Evolutionary conservation across 2,888 invertebrate species (phyloP).

Genomic region (Watsonalla binaria): DNA sequence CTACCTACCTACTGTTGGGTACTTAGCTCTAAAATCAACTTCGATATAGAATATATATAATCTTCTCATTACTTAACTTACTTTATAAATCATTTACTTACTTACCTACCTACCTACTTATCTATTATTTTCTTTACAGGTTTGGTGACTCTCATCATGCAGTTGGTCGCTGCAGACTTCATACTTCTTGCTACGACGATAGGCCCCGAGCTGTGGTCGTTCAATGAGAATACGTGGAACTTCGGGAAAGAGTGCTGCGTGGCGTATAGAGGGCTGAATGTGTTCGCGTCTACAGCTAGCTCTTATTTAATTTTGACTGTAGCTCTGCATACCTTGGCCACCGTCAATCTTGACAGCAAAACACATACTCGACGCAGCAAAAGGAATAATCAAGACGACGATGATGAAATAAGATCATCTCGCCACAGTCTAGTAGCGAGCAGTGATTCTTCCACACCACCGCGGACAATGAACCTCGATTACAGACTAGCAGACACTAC

Average conservation of each 20-base stretch:
- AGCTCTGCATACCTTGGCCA: slow-evolving; percentile 78
- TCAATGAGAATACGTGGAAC: slow-evolving; percentile 70
- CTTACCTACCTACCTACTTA: slow-evolving; percentile 2
- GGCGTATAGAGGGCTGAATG: slow-evolving; percentile 75
- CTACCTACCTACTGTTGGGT: too few species aligned
- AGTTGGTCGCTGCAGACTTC: slow-evolving; percentile 74
- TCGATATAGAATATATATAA: too few species aligned
- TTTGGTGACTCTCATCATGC: slow-evolving; percentile 69
- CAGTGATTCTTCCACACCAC: slow-evolving; percentile 67
- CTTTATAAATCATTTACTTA: too few species aligned
- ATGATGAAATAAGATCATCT: slow-evolving; percentile 67
- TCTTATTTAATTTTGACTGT: slow-evolving; percentile 76
- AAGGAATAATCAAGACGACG: slow-evolving; percentile 48
- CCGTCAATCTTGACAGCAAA: slow-evolving; percentile 71
- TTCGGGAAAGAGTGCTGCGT: slow-evolving; percentile 71
- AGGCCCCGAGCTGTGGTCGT: slow-evolving; percentile 73
- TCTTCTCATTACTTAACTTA: too few species aligned
- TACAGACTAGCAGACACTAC: slow-evolving; percentile 63
- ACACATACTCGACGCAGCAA: slow-evolving; percentile 48
- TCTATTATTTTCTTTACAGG: slow-evolving; percentile 60
- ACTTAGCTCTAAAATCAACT: too few species aligned
- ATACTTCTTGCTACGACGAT: slow-evolving; percentile 60
- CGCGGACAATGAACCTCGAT: slow-evolving; percentile 75
- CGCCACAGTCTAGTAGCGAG: slow-evolving; percentile 70
- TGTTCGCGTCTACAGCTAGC: slow-evolving; percentile 75